A percentile compares a stretch with the other conserved stretches of the same genome.
phyloP scores from a whole-genome alignment of 2,113 vertebrate genomes.

The Vireo altiloquus region DNA sequence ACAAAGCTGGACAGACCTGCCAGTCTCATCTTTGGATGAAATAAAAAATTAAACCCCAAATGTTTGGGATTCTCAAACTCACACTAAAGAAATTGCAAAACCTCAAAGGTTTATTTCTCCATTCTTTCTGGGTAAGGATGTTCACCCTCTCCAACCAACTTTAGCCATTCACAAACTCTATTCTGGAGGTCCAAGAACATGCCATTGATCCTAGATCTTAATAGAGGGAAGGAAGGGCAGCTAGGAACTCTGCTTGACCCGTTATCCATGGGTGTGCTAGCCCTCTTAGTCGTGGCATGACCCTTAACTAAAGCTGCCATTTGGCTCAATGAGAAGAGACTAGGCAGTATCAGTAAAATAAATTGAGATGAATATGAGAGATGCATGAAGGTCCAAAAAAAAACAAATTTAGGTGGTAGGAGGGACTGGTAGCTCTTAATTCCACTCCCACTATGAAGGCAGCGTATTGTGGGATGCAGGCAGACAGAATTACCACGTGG shows the following conservation, averaged over 20 bases:
- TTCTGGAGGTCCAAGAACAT: fast-evolving
- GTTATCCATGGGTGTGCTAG: fast-evolving
- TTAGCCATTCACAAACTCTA: fast-evolving
- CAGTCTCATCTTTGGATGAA: not conserved
- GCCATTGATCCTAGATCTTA: not conserved
- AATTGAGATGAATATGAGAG: not conserved
- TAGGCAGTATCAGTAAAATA: not conserved
- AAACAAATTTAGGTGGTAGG: not conserved
- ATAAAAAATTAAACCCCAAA: not conserved
- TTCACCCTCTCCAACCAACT: fast-evolving
- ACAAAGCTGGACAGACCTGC: not conserved
- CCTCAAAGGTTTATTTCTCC: not conserved
- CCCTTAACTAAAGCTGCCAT: not conserved
- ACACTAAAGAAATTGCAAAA: not conserved
- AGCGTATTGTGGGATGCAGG: not conserved
- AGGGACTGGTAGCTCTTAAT: not conserved
- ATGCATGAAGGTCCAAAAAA: not conserved
- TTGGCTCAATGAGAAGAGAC: not conserved
- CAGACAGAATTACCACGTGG: not conserved
- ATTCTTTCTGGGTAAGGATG: not conserved
- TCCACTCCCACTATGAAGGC: not conserved
- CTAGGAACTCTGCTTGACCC: not conserved
- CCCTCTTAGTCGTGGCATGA: not conserved
- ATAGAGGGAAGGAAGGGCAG: not conserved
- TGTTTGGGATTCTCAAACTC: not conserved